phyloP scores from a whole-genome alignment of 2,797 vertebrate species.

The Myoxocephalus aenaeus region DNA sequence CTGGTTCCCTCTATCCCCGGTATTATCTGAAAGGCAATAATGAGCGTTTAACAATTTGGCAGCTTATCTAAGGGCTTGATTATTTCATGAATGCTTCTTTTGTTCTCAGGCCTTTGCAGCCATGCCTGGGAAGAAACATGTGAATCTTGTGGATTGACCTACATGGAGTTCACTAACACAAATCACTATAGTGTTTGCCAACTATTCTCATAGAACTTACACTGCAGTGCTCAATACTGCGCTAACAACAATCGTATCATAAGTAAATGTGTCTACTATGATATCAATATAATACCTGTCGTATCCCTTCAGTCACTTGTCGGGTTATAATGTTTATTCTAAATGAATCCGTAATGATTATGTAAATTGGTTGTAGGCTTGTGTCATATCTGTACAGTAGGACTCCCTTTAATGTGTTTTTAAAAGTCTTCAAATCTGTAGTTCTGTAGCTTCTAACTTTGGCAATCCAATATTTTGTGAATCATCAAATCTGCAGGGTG shows the following conservation, averaged over 20 bases:
- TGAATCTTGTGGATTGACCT: conserved; percentile 65
- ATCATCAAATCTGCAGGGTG: background rate
- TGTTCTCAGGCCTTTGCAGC: conserved; percentile 56
- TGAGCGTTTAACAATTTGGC: conserved; percentile 68
- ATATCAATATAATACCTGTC: background rate
- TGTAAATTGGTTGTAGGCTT: background rate
- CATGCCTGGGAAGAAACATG: conserved; percentile 43
- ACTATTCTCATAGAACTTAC: background rate
- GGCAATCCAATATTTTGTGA: background rate
- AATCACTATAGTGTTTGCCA: background rate
- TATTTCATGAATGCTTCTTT: conserved; percentile 67
- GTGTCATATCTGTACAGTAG: background rate
- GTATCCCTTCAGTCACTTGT: background rate
- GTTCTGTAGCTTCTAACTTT: background rate
- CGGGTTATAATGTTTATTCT: background rate
- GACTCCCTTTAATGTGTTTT: background rate
- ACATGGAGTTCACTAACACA: conserved; percentile 24
- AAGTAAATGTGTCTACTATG: background rate
- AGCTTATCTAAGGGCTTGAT: conserved; percentile 53
- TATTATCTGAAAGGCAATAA: conserved; percentile 79
- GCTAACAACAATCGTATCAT: background rate
- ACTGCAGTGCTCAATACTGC: conserved; percentile 1
- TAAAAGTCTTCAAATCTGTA: background rate
- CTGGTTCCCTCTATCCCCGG: conserved; percentile 49
- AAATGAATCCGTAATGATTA: background rate